phyloP scores from a whole-genome alignment of 2,797 vertebrate species.

The Semaprochilodus insignis region DNA sequence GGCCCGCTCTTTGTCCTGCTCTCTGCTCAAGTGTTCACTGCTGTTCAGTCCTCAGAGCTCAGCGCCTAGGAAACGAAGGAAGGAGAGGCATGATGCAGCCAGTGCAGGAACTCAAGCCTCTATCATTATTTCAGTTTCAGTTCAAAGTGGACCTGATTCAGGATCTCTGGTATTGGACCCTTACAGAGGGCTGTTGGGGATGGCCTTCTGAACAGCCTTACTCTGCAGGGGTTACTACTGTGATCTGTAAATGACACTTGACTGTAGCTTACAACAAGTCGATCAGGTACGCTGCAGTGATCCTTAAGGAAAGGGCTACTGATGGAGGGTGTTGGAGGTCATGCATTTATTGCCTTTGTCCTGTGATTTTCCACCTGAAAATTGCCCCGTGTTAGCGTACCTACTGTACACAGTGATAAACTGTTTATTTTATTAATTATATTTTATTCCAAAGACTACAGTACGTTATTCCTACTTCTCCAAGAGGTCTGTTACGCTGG shows the following conservation, averaged over 20 bases:
- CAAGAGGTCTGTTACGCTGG: not conserved
- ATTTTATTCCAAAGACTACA: not conserved
- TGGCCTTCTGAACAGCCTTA: not conserved
- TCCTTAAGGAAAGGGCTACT: slow-evolving; percentile 14
- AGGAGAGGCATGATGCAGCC: not conserved
- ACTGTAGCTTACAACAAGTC: slow-evolving; percentile 19
- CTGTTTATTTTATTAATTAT: too few relatives aligned
- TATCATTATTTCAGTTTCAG: slow-evolving; percentile 30
- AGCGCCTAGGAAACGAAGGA: not conserved
- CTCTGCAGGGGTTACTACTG: not conserved
- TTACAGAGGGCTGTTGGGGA: not conserved
- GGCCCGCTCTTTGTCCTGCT: slow-evolving; percentile 33
- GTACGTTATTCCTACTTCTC: not conserved
- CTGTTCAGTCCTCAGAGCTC: slow-evolving; percentile 1
- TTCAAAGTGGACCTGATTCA: not conserved
- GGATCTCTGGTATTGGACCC: not conserved
- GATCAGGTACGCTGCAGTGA: slow-evolving; percentile 21
- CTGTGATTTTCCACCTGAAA: not conserved
- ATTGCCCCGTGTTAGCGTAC: too few relatives aligned
- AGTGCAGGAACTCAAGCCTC: not conserved
- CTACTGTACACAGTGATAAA: not conserved
- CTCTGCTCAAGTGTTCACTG: slow-evolving; percentile 40
- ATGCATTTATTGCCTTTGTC: not conserved
- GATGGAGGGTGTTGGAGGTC: not conserved
- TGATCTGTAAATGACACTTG: slow-evolving; percentile 5